phyloP scores from a whole-genome alignment of 2,797 vertebrate genomes.

The Loriculus beryllinus region DNA sequence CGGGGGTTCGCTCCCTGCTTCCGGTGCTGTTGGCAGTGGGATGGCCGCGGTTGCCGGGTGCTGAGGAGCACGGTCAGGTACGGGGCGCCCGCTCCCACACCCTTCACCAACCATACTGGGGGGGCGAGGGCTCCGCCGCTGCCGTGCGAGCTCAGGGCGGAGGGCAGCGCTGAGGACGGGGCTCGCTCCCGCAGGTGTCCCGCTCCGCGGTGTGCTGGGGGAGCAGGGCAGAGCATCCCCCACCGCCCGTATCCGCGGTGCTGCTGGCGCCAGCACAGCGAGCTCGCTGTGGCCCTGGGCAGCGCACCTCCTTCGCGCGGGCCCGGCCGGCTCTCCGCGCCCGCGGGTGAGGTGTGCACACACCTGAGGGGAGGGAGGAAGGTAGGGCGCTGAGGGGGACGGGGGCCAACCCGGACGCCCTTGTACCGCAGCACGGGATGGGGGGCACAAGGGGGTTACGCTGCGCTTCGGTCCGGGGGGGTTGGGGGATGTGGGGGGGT shows the following conservation, averaged over 20 bases:
- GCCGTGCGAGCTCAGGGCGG: not conserved
- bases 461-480: not conserved
- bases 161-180: not conserved
- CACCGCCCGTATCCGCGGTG: too few species aligned
- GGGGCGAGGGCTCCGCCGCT: not conserved
- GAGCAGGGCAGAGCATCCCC: not conserved
- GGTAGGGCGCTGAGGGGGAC: not conserved
- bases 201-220: not conserved
- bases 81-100: not conserved
- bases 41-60: not conserved
- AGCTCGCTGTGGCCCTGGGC: not conserved
- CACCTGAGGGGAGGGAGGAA: not conserved
- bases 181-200: not conserved
- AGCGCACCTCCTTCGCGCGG: not conserved
- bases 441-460: too few species aligned
- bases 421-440: not conserved
- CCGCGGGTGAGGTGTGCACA: not conserved
- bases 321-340: not conserved
- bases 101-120: accelerated
- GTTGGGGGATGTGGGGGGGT: too few species aligned
- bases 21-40: not conserved
- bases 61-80: not conserved
- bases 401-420: not conserved
- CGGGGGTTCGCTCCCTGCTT: not conserved
- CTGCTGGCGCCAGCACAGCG: not conserved